Evolutionary conservation across 1,140 invertebrate species (phyloP).

Genomic region (Cardiocondyla obscurior): DNA sequence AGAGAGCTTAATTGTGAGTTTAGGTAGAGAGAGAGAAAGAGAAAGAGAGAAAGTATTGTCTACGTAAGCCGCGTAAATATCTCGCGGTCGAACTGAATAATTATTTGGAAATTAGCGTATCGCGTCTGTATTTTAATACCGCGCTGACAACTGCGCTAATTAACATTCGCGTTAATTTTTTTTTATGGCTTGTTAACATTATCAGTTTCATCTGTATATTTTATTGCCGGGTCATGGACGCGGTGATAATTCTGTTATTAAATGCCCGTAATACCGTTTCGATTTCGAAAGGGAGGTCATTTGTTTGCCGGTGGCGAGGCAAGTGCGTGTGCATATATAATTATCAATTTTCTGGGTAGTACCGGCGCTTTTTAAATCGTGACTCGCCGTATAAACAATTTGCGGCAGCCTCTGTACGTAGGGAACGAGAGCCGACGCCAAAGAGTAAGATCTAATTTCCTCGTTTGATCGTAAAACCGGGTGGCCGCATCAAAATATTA

Average conservation of each 20-base stretch:
- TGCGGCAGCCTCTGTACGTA: not conserved
- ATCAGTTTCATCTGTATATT: conserved; percentile 16
- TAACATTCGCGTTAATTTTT: conserved; percentile 7
- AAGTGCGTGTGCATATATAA: conserved; percentile 7
- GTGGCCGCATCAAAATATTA: conserved; percentile 47
- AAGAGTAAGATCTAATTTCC: not conserved
- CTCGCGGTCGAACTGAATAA: not conserved
- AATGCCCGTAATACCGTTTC: not conserved
- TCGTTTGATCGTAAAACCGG: not conserved
- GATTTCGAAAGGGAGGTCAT: conserved; percentile 28
- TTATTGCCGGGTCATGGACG: conserved; percentile 1
- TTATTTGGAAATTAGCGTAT: not conserved
- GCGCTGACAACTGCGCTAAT: not conserved
- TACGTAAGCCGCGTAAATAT: not conserved
- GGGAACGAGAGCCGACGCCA: not conserved
- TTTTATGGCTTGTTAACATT: conserved; percentile 24
- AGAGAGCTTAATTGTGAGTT: not conserved
- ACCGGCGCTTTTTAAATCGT: not conserved
- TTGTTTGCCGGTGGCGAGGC: not conserved
- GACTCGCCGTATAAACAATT: not conserved
- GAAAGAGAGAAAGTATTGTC: not conserved
- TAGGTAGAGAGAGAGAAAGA: not conserved
- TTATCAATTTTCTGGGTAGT: not conserved
- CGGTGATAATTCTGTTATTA: conserved; percentile 30
- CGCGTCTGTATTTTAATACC: not conserved